Evolutionary conservation across 2,797 vertebrate genomes (phyloP).

Genomic region (Nothura maculosa): DNA sequence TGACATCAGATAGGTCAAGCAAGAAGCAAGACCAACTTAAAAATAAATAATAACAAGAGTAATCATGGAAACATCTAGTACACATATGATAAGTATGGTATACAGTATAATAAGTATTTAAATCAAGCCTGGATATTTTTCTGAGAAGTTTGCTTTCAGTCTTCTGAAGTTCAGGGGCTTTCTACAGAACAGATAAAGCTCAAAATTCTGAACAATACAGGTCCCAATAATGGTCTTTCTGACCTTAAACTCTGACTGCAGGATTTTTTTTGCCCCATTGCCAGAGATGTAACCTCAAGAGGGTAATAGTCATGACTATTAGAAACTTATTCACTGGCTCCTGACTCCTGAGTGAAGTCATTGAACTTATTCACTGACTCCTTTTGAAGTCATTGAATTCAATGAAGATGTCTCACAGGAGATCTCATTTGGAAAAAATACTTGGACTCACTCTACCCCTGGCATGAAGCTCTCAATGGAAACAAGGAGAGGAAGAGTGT

Average conservation of each 20-base stretch:
- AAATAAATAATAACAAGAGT: not conserved
- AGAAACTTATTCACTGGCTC: not conserved
- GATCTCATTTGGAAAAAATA: not conserved
- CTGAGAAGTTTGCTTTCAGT: not conserved
- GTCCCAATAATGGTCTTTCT: not conserved
- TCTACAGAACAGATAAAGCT: not conserved
- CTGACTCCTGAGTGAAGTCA: not conserved
- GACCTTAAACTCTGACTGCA: not conserved
- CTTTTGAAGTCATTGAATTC: not conserved
- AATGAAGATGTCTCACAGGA: not conserved
- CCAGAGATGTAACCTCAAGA: not conserved
- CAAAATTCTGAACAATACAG: not conserved
- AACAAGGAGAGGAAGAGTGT: not conserved
- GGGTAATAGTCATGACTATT: not conserved
- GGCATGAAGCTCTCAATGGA: not conserved
- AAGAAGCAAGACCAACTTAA: not conserved
- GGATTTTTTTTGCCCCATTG: not conserved
- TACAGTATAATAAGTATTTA: fast-evolving
- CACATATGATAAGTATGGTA: no score
- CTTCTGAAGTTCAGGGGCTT: not conserved
- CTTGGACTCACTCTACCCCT: not conserved
- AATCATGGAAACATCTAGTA: not conserved
- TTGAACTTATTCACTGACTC: not conserved
- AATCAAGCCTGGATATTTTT: not conserved
- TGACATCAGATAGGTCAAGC: not conserved